phyloP scores from a whole-genome alignment of 2,113 vertebrate species.

The Aphelocoma coerulescens region DNA sequence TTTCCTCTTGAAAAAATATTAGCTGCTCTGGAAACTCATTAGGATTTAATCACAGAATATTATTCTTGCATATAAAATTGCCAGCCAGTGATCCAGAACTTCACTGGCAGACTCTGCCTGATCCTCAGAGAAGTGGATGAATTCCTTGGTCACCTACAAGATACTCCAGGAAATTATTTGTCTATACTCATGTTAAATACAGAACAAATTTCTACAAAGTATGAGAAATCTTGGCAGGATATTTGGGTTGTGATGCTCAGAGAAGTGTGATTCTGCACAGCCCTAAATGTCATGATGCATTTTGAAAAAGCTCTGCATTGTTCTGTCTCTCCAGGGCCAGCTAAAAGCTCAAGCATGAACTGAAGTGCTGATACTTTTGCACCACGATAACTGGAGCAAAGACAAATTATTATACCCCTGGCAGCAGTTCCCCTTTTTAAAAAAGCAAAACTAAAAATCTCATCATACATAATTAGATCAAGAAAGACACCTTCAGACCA shows the following conservation, averaged over 20 bases:
- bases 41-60: slow-evolving; percentile 19
- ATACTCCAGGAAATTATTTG: not conserved
- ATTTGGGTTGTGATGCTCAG: not conserved
- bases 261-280: not conserved
- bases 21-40: slow-evolving; percentile 12
- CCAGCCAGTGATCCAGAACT: not conserved
- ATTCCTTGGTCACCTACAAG: not conserved
- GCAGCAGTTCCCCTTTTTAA: not conserved
- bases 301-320: not conserved
- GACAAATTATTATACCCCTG: slow-evolving; percentile 26
- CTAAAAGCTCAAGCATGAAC: slow-evolving; percentile 23
- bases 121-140: not conserved
- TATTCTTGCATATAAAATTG: slow-evolving; percentile 1
- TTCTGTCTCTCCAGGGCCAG: slow-evolving; percentile 20
- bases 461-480: not conserved
- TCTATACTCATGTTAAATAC: not conserved
- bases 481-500: slow-evolving; percentile 27
- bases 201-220: not conserved
- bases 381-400: not conserved
- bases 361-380: not conserved
- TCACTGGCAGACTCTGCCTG: not conserved
- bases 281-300: not conserved
- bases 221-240: not conserved
- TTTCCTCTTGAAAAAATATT: not conserved
- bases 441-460: not conserved